phyloP scores from a whole-genome alignment of 2,888 invertebrate species.

The Nemoura dubitans region DNA sequence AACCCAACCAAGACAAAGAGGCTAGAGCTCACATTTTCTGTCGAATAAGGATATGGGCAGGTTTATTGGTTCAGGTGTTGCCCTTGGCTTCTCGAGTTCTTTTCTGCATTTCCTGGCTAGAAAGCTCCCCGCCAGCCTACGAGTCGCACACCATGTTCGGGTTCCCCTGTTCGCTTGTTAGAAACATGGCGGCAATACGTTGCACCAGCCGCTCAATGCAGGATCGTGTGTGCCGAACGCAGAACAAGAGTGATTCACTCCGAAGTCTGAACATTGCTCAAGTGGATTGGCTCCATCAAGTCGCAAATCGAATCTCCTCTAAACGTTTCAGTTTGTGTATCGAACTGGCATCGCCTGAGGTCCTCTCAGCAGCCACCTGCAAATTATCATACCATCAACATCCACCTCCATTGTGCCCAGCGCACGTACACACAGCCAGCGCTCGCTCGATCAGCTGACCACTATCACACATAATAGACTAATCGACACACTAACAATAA shows the following conservation, averaged over 20 bases:
- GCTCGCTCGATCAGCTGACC: not conserved
- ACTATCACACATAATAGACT: conserved; percentile 12
- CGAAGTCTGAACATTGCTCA: not conserved
- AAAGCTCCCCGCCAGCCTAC: not conserved
- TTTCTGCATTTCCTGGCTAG: not conserved
- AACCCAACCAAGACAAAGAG: not conserved
- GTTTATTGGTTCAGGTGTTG: not conserved
- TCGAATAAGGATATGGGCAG: not conserved
- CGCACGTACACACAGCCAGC: not conserved
- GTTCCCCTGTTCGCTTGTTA: no score
- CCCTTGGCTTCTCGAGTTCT: not conserved
- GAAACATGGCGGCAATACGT: no score
- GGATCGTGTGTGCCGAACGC: not conserved
- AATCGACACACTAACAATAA: conserved; percentile 12
- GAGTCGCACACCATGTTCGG: not conserved
- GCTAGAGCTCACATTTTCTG: not conserved
- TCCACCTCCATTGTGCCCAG: not conserved
- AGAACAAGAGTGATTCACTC: not conserved
- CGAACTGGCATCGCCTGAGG: conserved; percentile 7
- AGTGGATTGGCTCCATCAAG: not conserved
- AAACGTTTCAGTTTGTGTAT: conserved; percentile 12
- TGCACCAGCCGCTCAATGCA: no score
- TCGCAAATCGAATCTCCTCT: conserved; percentile 12
- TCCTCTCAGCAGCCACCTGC: conserved; percentile 3
- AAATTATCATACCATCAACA: conserved; percentile 12